Evolutionary conservation across 1,140 invertebrate species (phyloP).

Genomic region (Macrobrachium rosenbergii): DNA sequence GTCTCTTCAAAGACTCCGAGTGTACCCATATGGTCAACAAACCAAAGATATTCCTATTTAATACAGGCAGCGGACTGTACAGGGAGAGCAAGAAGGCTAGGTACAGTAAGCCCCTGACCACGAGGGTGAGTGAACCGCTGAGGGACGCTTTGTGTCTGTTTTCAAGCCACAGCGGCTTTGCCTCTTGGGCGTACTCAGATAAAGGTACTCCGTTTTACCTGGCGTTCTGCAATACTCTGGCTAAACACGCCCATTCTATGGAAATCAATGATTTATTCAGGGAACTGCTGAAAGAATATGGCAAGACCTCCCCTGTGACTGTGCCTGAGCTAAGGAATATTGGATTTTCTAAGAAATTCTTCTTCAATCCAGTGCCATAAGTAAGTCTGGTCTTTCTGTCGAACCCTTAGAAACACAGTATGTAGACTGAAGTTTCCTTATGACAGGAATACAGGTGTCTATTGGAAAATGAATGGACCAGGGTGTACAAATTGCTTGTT

Average conservation of each 20-base stretch:
- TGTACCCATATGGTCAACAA: constrained; percentile 42
- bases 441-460: too few species aligned
- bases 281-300: constrained; percentile 34
- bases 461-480: too few species aligned
- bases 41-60: constrained; percentile 48
- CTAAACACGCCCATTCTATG: constrained; percentile 11
- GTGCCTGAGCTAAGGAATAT: too few species aligned
- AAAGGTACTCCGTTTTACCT: constrained; percentile 19
- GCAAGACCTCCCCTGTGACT: too few species aligned
- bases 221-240: constrained; percentile 31
- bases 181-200: neutral
- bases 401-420: too few species aligned
- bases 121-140: constrained; percentile 42
- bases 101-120: neutral
- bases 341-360: too few species aligned
- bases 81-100: neutral
- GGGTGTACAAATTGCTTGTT: too few species aligned
- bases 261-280: constrained; percentile 31
- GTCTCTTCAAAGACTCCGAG: constrained; percentile 50
- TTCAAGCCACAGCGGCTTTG: constrained; percentile 25
- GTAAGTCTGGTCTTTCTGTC: too few species aligned
- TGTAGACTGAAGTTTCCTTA: too few species aligned
- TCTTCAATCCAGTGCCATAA: too few species aligned
- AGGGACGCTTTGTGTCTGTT: constrained; percentile 35
- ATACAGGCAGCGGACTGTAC: constrained; percentile 20